These are phyloP conservation scores for Ptilonorhynchus violaceus DNA, from an alignment of 2,113 vertebrate species.

Conservation along the genomic window DNA sequence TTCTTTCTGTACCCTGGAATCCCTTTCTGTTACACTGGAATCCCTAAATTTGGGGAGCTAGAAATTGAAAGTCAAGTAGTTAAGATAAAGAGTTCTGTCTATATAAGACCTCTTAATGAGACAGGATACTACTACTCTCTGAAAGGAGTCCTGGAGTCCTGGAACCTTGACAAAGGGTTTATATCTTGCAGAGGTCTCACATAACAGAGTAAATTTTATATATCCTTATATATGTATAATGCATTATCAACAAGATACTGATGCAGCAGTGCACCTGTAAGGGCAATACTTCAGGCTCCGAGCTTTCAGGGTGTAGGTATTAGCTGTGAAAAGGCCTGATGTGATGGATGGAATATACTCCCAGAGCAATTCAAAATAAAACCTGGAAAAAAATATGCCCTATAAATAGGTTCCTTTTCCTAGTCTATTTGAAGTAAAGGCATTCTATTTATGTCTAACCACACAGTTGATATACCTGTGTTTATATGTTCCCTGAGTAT, in stretches of 20 bases:
- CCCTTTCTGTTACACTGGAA: not conserved
- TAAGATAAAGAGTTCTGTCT: not conserved
- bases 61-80: not conserved
- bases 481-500: slow-evolving; percentile 3
- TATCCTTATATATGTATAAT: not conserved
- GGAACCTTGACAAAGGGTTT: not conserved
- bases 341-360: not conserved
- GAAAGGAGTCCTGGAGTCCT: not conserved
- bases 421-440: not conserved
- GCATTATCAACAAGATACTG: not conserved
- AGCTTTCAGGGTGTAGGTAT: not conserved
- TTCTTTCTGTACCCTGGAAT: not conserved
- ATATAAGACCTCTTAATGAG: not conserved
- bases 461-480: not conserved
- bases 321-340: not conserved
- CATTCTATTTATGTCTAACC: not conserved
- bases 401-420: not conserved
- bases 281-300: not conserved
- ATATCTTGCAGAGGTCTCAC: not conserved
- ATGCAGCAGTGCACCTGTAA: not conserved
- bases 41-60: not conserved
- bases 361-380: not conserved
- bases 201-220: not conserved
- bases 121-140: not conserved
- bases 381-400: not conserved